phyloP scores from a whole-genome alignment of 2,888 invertebrate genomes.

The Sympetrum striolatum region DNA sequence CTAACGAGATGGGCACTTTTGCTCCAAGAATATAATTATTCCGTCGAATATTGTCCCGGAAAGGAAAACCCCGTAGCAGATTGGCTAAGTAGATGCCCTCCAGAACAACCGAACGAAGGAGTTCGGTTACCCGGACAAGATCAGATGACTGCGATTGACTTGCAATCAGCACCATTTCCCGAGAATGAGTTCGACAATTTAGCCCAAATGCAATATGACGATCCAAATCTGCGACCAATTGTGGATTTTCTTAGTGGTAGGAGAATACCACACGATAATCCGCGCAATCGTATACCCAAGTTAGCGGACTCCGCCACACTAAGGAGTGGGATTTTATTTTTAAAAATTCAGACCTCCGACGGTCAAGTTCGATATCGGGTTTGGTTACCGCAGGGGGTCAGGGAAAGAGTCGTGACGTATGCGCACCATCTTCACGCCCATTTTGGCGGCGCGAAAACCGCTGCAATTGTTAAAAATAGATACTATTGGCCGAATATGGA shows the following conservation, averaged over 20 bases:
- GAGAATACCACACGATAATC: not conserved
- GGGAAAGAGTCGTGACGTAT: not conserved
- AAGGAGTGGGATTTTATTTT: fast-evolving
- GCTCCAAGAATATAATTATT: not conserved
- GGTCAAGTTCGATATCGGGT: not conserved
- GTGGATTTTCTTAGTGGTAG: not conserved
- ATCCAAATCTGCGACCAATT: too few species aligned
- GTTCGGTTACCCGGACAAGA: too few species aligned
- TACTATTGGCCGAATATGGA: not conserved
- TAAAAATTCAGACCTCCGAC: not conserved
- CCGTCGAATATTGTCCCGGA: not conserved
- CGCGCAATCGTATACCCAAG: not conserved
- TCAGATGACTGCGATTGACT: too few species aligned
- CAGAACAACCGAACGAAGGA: not conserved
- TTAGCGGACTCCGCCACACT: not conserved
- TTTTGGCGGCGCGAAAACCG: not conserved
- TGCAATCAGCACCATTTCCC: too few species aligned
- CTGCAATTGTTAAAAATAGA: not conserved
- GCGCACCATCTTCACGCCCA: too few species aligned
- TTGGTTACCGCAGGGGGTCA: not conserved
- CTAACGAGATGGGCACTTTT: not conserved
- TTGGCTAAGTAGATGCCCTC: not conserved
- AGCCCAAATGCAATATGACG: too few species aligned
- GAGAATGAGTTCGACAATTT: too few species aligned
- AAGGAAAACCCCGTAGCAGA: not conserved